Percentiles rank a stretch among this genome's conserved stretches.
Conservation (phyloP, 2,797 vertebrate species). For the Craterocephalus amniculus region DNA sequence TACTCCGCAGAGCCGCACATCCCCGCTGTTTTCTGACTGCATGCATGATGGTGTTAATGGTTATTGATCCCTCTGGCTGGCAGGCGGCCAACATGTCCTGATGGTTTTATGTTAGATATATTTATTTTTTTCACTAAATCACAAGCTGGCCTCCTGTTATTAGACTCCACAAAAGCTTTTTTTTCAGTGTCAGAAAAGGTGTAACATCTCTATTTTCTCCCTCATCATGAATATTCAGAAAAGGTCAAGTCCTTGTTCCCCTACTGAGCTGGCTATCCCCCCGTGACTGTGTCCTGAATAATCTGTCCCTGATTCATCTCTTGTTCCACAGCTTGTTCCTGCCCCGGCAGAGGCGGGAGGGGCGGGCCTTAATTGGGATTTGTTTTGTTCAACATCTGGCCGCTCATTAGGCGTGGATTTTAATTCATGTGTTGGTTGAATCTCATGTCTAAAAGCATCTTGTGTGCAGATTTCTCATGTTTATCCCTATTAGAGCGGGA, state of each 20-base stretch:
- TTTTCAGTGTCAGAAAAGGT: constrained; percentile 22
- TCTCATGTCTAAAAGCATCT: constrained; percentile 20
- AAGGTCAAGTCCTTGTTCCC: constrained; percentile 66
- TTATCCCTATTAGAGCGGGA: background rate
- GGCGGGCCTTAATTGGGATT: constrained; percentile 49
- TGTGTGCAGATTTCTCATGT: constrained; percentile 4
- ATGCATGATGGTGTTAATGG: constrained; percentile 67
- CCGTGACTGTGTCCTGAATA: constrained; percentile 67
- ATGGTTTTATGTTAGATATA: constrained; percentile 38
- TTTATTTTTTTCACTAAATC: constrained; percentile 49
- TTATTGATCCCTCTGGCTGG: constrained; percentile 70
- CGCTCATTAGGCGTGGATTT: constrained; percentile 44
- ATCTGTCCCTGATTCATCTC: constrained; percentile 69
- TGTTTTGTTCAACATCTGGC: constrained; percentile 68
- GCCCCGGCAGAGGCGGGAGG: constrained; percentile 33
- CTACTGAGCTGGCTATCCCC: constrained; percentile 41
- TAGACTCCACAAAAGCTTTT: constrained; percentile 27
- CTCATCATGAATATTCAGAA: constrained; percentile 65
- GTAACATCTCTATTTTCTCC: constrained; percentile 38
- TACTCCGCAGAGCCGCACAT: constrained; percentile 52
- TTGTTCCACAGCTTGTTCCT: constrained; percentile 67
- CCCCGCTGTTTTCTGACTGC: constrained; percentile 60
- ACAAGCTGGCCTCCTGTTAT: constrained; percentile 28
- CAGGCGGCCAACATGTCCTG: constrained; percentile 52
- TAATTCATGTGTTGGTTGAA: constrained; percentile 12